Evolutionary conservation across 30 jellyfish, hydroid and myxozoan genomes (phyloP).

Genomic region (Cassiopea xamachana): DNA sequence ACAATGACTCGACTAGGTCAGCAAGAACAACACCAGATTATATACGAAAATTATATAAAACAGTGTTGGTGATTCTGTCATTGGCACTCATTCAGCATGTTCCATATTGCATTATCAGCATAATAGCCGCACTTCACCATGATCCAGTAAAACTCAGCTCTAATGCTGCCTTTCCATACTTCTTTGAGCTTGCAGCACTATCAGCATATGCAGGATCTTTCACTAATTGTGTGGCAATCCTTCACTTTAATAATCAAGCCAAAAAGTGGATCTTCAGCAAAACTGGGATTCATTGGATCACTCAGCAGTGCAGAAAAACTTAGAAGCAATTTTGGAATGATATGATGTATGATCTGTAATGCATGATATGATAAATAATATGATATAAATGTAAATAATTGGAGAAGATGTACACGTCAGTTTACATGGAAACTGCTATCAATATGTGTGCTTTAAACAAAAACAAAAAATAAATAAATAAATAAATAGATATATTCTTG

Average conservation of each 20-base stretch:
- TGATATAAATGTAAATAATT: no score
- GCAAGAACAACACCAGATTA: conserved; percentile 13
- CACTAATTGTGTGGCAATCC: neutral
- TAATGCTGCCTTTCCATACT: neutral
- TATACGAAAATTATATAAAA: conserved; percentile 4
- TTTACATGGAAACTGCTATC: no score
- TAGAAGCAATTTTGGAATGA: no score
- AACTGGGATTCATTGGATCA: neutral
- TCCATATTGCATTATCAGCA: neutral
- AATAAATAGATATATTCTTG: no score
- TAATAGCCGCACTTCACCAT: neutral
- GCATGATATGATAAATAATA: no score
- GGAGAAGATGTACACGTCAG: no score
- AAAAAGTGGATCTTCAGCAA: conserved; percentile 5
- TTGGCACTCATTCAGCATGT: neutral
- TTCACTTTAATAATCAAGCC: neutral
- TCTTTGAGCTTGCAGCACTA: neutral
- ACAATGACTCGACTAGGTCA: neutral
- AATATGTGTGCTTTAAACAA: no score
- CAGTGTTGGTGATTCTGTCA: neutral
- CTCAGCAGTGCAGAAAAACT: no score
- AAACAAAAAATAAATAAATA: no score
- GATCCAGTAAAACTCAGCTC: neutral
- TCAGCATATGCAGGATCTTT: neutral
- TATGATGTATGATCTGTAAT: no score